phyloP scores from a whole-genome alignment of 2,113 vertebrate genomes.

The Aegithalos caudatus region DNA sequence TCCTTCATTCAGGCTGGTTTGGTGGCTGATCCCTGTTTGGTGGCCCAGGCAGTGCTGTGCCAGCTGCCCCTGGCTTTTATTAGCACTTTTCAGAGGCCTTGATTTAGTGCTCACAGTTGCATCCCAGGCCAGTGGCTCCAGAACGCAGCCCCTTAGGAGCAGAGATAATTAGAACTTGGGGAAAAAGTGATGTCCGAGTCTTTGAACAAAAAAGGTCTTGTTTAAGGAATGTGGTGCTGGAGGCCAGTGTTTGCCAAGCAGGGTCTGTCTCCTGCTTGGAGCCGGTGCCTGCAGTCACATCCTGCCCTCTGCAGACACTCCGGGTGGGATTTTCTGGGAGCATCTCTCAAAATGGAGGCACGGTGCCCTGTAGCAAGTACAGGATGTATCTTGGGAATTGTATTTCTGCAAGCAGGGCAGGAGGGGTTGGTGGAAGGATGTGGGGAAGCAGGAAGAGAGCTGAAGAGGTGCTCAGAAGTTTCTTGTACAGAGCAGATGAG shows the following conservation, averaged over 20 bases:
- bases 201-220: not conserved
- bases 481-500: not conserved
- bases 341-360: slow-evolving; percentile 30
- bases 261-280: not conserved
- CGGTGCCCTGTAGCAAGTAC: not conserved
- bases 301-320: not conserved
- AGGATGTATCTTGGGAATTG: not conserved
- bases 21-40: not conserved
- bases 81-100: not conserved
- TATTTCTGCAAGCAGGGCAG: not conserved
- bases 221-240: not conserved
- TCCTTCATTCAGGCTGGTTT: not conserved
- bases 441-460: not conserved
- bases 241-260: not conserved
- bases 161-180: not conserved
- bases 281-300: not conserved
- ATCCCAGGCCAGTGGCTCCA: not conserved
- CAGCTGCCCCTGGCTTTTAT: not conserved
- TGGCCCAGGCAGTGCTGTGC: not conserved
- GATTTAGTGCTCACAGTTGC: not conserved
- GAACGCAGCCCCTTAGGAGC: not conserved
- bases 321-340: not conserved
- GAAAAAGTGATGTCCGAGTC: not conserved
- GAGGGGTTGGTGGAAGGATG: not conserved
- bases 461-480: slow-evolving; percentile 8